phyloP scores from a whole-genome alignment of 2,888 invertebrate species.

The Andrena hattorfiana region DNA sequence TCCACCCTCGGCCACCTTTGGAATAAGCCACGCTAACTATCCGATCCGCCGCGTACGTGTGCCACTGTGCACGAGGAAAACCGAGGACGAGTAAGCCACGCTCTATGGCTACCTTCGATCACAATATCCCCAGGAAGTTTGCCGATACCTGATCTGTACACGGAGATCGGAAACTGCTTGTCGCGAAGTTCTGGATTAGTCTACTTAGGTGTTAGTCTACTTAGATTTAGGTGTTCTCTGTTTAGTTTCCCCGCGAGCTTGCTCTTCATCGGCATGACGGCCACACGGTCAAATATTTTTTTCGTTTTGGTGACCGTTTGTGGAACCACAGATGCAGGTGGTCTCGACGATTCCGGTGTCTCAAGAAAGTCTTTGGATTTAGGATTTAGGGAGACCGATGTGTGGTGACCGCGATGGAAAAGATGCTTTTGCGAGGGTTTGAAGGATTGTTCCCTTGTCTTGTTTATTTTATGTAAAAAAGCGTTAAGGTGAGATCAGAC shows the following conservation, averaged over 20 bases:
- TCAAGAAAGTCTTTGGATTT: too few species aligned
- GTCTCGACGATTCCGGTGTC: too few species aligned
- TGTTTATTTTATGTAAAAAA: too few species aligned
- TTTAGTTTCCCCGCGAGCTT: neutral
- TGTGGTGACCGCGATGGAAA: too few species aligned
- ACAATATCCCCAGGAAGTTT: slow-evolving; percentile 49
- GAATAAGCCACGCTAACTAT: slow-evolving; percentile 63
- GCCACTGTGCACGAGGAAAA: slow-evolving; percentile 16
- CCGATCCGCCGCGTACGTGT: slow-evolving; percentile 41
- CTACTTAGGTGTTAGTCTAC: slow-evolving; percentile 34
- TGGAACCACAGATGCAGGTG: too few species aligned
- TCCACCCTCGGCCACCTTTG: slow-evolving; percentile 67
- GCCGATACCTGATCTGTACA: slow-evolving; percentile 71
- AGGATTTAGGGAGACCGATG: too few species aligned
- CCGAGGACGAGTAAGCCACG: slow-evolving; percentile 39
- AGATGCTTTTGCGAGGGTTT: too few species aligned
- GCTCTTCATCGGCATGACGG: neutral
- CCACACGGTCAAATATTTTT: neutral
- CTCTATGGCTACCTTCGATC: slow-evolving; percentile 34
- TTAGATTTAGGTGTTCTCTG: slow-evolving; percentile 8
- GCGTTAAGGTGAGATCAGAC: too few species aligned
- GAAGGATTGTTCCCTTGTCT: too few species aligned
- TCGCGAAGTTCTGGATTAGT: slow-evolving; percentile 57
- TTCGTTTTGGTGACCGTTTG: too few species aligned
- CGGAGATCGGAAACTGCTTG: slow-evolving; percentile 71